Evolutionary conservation across 2,888 invertebrate genomes (phyloP), one percentile per base, ranked within the genome.

Genomic region (Mylabris sibirica): DNA sequence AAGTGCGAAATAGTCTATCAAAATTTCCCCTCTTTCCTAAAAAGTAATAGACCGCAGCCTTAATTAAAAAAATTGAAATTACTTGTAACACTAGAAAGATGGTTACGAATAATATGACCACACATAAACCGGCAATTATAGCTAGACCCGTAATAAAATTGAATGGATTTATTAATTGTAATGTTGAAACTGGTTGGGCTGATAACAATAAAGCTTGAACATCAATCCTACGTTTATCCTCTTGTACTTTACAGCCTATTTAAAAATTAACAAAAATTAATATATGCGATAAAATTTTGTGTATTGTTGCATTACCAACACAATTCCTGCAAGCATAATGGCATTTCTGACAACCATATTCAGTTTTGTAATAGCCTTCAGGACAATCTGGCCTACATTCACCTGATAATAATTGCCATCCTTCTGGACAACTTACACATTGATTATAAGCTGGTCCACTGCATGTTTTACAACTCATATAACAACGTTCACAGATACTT

Each of bases 291-390:
- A 49, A 69, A 38, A 69, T 57, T 38, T 11, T 9, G 1, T 22
- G n/a, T 6, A 14, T 34, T 60, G 4, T n/a, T n/a, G 24, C 1
- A 57, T 81, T 84, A 90, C 96, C 96, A 82, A 91, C 91, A 83
- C 96, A 96, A 77, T 94, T 94, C 74, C 91, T 91, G 84, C 96
- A 96, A 80, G 93, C 93, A 84, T 94, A 93, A 86, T 95, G 95
- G 85, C 96, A 96, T 84, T 93, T 94, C 74, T 93, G 92, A 81
- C 96, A 96, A 9, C 93, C 94, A 77, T 90, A 93, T 73, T 90
- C 89, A 4, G 91, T 91, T 84, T 93, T 92, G 85, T 93, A 96
- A 85, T 93, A 95, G 53, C 94, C 94, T 84, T 93, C 92, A 0
- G 95, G 94, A 83, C 96, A 96, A 79, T 93, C 92, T 0, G 93